Evolutionary conservation across 2,888 invertebrate genomes (phyloP).

Genomic region (Ophraella communa): DNA sequence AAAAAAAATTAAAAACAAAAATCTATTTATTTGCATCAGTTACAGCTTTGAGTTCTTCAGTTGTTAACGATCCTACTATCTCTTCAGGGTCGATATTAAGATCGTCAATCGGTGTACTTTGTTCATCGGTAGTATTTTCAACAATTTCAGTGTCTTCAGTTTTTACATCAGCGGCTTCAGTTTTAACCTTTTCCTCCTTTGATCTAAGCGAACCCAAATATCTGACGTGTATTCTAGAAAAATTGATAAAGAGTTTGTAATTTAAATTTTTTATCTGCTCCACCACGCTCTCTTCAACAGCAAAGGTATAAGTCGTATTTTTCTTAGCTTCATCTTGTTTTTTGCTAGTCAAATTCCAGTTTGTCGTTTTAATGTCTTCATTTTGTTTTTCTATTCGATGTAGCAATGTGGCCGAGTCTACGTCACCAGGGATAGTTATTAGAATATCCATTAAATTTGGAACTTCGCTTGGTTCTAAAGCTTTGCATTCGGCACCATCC

Average conservation of each 20-base stretch:
- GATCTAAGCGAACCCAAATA: conserved; percentile 13
- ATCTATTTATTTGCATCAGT: neutral
- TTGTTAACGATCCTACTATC: neutral
- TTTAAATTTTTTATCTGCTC: conserved; percentile 18
- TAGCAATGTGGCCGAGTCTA: conserved; percentile 14
- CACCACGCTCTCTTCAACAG: conserved; percentile 24
- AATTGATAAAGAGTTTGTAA: conserved; percentile 26
- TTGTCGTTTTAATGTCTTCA: conserved; percentile 16
- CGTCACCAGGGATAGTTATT: conserved; percentile 6
- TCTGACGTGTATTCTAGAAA: conserved; percentile 20
- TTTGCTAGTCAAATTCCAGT: conserved; percentile 25
- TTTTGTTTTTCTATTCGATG: conserved; percentile 24
- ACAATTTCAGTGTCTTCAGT: neutral
- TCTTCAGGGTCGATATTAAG: conserved; percentile 2
- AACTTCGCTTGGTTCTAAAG: conserved; percentile 16
- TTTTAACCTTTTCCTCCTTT: neutral
- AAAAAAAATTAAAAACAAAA: neutral
- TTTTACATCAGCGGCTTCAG: neutral
- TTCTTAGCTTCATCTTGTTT: conserved; percentile 19
- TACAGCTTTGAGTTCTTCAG: conserved; percentile 7
- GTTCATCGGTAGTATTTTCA: neutral
- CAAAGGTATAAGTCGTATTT: conserved; percentile 14
- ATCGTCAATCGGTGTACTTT: neutral
- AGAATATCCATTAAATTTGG: conserved; percentile 21
- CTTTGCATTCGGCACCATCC: conserved; percentile 21